A percentile compares a stretch with the other conserved stretches of the same genome.
Evolutionary conservation across 2,797 vertebrate species (phyloP).

Genomic region (Sitta carolinensis): DNA sequence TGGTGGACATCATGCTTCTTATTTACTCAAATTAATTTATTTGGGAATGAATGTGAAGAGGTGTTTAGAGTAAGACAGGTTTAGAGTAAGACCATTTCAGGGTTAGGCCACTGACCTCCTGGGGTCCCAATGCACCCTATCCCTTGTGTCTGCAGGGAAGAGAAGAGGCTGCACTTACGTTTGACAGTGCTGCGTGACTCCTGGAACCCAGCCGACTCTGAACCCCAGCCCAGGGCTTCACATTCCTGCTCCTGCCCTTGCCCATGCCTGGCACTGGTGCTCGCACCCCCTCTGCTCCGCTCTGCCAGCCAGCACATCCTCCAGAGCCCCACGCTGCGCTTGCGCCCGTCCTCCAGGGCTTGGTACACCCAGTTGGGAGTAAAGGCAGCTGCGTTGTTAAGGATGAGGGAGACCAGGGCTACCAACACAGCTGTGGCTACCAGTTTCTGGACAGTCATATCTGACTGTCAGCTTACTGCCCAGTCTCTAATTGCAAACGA

Average conservation of each 20-base stretch:
- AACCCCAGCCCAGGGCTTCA: constrained; percentile 88
- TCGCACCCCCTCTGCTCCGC: constrained; percentile 69
- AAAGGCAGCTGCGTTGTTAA: constrained; percentile 94
- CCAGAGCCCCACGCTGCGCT: constrained; percentile 95
- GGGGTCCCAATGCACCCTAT: neutral
- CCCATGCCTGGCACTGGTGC: constrained; percentile 58
- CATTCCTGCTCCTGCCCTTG: constrained; percentile 79
- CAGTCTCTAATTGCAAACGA: constrained; percentile 50
- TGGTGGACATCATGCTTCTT: neutral
- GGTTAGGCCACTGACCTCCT: neutral
- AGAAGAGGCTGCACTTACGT: constrained; percentile 83
- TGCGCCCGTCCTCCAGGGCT: constrained; percentile 89
- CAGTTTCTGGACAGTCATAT: constrained; percentile 93
- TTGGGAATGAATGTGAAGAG: neutral
- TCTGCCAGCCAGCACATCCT: constrained; percentile 88
- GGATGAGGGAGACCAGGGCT: constrained; percentile 92
- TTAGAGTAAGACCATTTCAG: neutral
- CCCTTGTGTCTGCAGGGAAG: neutral
- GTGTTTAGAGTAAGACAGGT: neutral
- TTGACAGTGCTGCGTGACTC: constrained; percentile 95
- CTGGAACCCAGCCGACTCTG: constrained; percentile 89
- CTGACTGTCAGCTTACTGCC: constrained; percentile 64
- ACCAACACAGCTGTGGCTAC: constrained; percentile 91
- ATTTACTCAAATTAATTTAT: neutral
- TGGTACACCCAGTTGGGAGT: constrained; percentile 96